Evolutionary conservation across 2,888 invertebrate genomes (phyloP).

Genomic region (Linhomoeus sp.): DNA sequence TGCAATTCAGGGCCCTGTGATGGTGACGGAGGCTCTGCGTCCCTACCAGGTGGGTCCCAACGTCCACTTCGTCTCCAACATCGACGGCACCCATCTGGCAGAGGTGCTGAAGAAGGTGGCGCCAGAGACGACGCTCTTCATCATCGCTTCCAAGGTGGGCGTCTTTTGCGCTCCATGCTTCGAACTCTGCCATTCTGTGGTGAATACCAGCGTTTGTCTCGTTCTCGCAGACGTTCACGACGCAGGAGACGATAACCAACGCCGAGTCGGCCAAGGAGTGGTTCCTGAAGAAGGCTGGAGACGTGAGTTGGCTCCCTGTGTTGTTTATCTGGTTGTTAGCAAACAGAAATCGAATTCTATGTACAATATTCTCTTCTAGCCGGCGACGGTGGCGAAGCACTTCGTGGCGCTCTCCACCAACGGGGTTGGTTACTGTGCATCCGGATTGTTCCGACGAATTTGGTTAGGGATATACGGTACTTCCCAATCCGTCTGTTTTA

Average conservation of each 20-base stretch:
- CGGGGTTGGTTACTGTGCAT: slow-evolving; percentile 30
- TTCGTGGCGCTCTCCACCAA: slow-evolving; percentile 97
- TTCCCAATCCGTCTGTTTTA: not conserved
- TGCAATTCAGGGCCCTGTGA: slow-evolving; percentile 64
- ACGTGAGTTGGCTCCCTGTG: slow-evolving; percentile 41
- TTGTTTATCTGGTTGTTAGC: not conserved
- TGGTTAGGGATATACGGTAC: not conserved
- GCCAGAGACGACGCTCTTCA: slow-evolving; percentile 84
- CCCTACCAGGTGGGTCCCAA: slow-evolving; percentile 66
- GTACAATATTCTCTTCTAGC: slow-evolving; percentile 19
- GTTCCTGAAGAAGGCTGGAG: slow-evolving; percentile 65
- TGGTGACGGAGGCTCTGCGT: slow-evolving; percentile 95
- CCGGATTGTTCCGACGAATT: not conserved
- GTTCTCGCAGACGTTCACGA: slow-evolving; percentile 60
- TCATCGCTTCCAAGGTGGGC: slow-evolving; percentile 72
- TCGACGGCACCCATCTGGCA: slow-evolving; percentile 93
- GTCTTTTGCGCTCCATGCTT: not conserved
- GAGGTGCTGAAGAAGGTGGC: slow-evolving; percentile 65
- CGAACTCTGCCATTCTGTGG: not conserved
- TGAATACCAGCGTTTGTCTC: not conserved
- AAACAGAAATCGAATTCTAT: not conserved
- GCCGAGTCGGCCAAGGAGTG: slow-evolving; percentile 90
- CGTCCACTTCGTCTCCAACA: slow-evolving; percentile 90
- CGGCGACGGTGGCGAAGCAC: slow-evolving; percentile 63
- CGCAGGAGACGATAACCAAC: slow-evolving; percentile 94